These are phyloP conservation scores for Triplophysa yarkandensis DNA, from an alignment of 2,797 vertebrate genomes.

Conservation along the genomic window DNA sequence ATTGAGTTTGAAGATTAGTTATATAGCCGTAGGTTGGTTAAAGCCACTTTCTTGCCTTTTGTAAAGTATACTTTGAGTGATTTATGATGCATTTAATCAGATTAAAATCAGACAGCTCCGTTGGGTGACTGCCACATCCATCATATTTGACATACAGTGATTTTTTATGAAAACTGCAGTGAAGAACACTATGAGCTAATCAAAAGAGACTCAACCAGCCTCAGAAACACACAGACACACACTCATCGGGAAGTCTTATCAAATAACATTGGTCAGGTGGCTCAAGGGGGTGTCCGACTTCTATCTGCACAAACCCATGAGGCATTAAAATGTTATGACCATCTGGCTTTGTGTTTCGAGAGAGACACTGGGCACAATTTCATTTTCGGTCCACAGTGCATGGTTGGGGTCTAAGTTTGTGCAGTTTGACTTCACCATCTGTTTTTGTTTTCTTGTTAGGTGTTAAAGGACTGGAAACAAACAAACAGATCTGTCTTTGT, in stretches of 20 bases:
- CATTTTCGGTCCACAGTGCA: constrained; percentile 18
- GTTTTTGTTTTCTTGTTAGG: constrained; percentile 22
- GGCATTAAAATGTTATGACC: constrained; percentile 20
- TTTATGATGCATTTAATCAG: constrained; percentile 27
- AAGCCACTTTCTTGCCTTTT: not conserved
- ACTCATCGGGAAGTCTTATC: constrained; percentile 34
- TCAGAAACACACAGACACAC: constrained; percentile 33
- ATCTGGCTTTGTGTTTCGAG: constrained; percentile 37
- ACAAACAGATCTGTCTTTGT: not conserved
- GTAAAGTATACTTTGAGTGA: constrained; percentile 17
- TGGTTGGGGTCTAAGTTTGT: not conserved
- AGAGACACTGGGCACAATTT: constrained; percentile 25
- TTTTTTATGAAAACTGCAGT: constrained; percentile 15
- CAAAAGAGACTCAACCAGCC: constrained; percentile 28
- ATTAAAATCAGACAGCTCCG: constrained; percentile 5
- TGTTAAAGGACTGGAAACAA: not conserved
- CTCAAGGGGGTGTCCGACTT: constrained; percentile 8
- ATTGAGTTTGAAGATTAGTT: constrained; percentile 8
- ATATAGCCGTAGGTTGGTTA: not conserved
- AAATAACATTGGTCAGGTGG: constrained; percentile 41
- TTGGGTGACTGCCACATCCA: constrained; percentile 11
- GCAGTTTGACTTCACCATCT: constrained; percentile 28
- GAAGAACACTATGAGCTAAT: constrained; percentile 33
- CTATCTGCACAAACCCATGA: not conserved
- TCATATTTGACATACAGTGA: constrained; percentile 41